Conservation (phyloP, 2,113 vertebrate genomes). For the Phylloscopus whistleri region DNA sequence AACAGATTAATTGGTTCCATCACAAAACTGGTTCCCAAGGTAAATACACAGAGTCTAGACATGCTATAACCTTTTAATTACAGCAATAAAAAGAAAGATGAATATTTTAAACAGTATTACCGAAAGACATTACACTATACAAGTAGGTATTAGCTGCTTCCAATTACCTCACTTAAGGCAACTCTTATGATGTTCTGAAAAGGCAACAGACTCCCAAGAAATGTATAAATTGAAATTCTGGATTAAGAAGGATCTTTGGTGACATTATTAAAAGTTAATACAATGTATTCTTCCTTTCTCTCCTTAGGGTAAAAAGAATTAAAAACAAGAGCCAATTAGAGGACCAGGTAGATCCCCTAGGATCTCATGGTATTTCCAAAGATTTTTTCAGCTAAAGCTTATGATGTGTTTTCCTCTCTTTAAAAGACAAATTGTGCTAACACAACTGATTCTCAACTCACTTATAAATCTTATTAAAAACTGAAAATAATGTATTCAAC, state of each 20-base stretch:
- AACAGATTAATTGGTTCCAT: background rate
- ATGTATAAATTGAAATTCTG: slow-evolving; percentile 11
- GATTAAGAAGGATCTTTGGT: slow-evolving; percentile 19
- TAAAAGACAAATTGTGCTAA: background rate
- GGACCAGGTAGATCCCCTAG: background rate
- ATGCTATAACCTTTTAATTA: slow-evolving; percentile 11
- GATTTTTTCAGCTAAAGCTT: background rate
- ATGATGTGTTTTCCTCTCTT: background rate
- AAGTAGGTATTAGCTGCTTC: background rate
- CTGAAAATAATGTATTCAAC: background rate
- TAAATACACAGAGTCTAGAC: slow-evolving; percentile 1
- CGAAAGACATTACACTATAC: background rate
- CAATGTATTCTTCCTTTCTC: background rate
- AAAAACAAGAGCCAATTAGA: background rate
- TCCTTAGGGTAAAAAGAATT: background rate
- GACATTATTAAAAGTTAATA: slow-evolving; percentile 17
- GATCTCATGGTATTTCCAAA: background rate
- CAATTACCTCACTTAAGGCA: background rate
- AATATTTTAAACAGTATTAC: slow-evolving; percentile 5
- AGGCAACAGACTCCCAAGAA: background rate
- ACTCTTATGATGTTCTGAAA: background rate
- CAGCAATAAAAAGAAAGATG: background rate
- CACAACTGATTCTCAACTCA: background rate
- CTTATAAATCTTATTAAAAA: background rate
- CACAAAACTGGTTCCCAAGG: background rate